phyloP scores from a whole-genome alignment of 2,888 invertebrate species.

The Caenorhabditis virilis region DNA sequence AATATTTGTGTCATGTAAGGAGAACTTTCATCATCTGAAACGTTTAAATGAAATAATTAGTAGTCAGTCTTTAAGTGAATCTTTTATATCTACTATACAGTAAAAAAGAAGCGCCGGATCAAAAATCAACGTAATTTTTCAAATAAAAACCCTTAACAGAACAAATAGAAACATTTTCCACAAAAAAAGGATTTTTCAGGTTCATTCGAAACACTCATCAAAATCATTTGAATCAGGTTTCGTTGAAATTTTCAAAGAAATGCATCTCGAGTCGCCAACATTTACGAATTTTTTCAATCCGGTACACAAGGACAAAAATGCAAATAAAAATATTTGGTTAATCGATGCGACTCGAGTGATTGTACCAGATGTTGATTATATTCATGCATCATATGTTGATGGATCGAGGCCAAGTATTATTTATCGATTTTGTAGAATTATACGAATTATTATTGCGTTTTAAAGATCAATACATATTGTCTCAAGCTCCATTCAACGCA shows the following conservation, averaged over 20 bases:
- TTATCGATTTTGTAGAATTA: too few relatives aligned
- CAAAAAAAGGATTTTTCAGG: too few relatives aligned
- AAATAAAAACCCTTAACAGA: too few relatives aligned
- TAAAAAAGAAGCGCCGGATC: too few relatives aligned
- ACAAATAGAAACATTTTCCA: too few relatives aligned
- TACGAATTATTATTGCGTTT: too few relatives aligned
- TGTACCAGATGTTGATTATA: conserved; percentile 20
- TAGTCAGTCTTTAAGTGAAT: too few relatives aligned
- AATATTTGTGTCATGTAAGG: too few relatives aligned
- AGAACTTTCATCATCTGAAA: too few relatives aligned
- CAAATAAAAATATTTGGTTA: conserved; percentile 27
- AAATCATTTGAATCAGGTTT: conserved; percentile 22
- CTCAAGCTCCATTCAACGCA: conserved; percentile 28
- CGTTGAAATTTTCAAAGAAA: conserved; percentile 21
- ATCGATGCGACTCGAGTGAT: conserved; percentile 29
- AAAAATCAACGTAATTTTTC: too few relatives aligned
- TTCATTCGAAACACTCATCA: conserved; percentile 3
- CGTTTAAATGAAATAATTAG: too few relatives aligned
- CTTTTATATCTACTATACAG: too few relatives aligned
- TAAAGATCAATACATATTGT: conserved; percentile 34
- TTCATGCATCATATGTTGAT: conserved; percentile 33
- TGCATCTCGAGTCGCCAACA: conserved; percentile 23
- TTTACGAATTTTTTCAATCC: conserved; percentile 23
- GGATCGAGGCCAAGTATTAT: conserved; percentile 12
- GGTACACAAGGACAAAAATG: conserved; percentile 35